A percentile compares a stretch with the other conserved stretches of the same genome.
Conservation (phyloP, 2,797 vertebrate species). For the Sebastes nivosus region DNA sequence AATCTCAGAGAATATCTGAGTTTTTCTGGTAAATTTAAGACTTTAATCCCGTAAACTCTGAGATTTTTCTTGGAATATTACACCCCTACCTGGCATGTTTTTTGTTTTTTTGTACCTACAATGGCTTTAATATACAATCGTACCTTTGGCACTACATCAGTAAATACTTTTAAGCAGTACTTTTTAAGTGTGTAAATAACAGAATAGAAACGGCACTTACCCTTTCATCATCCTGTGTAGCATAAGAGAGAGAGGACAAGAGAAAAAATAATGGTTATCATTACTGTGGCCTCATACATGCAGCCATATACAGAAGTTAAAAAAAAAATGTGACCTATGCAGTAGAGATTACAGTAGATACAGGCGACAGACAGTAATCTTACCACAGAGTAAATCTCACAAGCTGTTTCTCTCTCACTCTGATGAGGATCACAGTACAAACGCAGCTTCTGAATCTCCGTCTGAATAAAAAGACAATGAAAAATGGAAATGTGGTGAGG, state of each 20-base stretch:
- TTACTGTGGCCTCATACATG: background rate
- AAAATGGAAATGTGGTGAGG: background rate
- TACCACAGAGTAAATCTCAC: conserved; percentile 88
- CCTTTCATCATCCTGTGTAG: conserved; percentile 85
- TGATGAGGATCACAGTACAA: conserved; percentile 87
- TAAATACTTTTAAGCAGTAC: background rate
- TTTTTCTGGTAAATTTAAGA: background rate
- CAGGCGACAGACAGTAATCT: conserved; percentile 1
- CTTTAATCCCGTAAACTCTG: too few relatives aligned
- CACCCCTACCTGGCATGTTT: accelerated
- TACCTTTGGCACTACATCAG: background rate
- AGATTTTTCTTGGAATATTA: too few relatives aligned
- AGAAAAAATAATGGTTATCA: conserved; percentile 6
- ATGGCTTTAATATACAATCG: accelerated
- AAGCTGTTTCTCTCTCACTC: conserved; percentile 86
- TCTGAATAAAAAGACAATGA: conserved; percentile 48
- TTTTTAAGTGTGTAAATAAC: background rate
- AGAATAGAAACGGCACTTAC: conserved; percentile 65
- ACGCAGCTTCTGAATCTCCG: conserved; percentile 86
- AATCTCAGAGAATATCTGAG: background rate
- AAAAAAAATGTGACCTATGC: background rate
- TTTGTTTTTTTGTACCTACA: background rate
- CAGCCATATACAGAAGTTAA: background rate
- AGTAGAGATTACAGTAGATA: background rate
- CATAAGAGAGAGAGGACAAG: conserved; percentile 5